A percentile compares a stretch with the other conserved stretches of the same genome.
phyloP scores from a whole-genome alignment of 2,888 invertebrate genomes.

The Nephrotoma guestfalica region DNA sequence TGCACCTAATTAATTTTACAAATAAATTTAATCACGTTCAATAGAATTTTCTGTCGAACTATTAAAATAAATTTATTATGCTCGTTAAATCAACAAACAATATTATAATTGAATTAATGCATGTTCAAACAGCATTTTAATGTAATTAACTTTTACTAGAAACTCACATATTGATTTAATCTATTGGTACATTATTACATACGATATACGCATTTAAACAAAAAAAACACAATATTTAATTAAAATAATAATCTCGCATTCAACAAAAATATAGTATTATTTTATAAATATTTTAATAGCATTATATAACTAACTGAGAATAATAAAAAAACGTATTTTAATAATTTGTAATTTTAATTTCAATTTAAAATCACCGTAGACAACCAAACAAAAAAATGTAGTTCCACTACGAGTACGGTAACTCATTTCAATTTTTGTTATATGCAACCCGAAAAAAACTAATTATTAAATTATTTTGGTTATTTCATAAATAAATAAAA shows the following conservation, averaged over 20 bases:
- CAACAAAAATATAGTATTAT: not conserved
- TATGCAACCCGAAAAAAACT: not conserved
- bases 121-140: not conserved
- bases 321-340: not conserved
- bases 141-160: not conserved
- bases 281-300: not conserved
- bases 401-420: too few species aligned
- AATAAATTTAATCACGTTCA: too few species aligned
- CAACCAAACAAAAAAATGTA: not conserved
- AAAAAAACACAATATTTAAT: not conserved
- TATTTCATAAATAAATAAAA: not conserved
- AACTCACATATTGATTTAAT: not conserved
- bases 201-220: not conserved
- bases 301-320: not conserved
- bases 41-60: too few species aligned
- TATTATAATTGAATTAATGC: not conserved
- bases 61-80: too few species aligned
- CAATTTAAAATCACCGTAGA: not conserved
- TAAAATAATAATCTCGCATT: not conserved
- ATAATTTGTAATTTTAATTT: not conserved
- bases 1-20: too few species aligned
- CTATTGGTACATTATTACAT: not conserved
- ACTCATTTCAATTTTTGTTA: too few species aligned
- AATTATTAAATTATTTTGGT: not conserved
- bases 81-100: too few species aligned